Evolutionary conservation across 2,797 vertebrate species (phyloP).

Genomic region (Peromyscus melanophrys): DNA sequence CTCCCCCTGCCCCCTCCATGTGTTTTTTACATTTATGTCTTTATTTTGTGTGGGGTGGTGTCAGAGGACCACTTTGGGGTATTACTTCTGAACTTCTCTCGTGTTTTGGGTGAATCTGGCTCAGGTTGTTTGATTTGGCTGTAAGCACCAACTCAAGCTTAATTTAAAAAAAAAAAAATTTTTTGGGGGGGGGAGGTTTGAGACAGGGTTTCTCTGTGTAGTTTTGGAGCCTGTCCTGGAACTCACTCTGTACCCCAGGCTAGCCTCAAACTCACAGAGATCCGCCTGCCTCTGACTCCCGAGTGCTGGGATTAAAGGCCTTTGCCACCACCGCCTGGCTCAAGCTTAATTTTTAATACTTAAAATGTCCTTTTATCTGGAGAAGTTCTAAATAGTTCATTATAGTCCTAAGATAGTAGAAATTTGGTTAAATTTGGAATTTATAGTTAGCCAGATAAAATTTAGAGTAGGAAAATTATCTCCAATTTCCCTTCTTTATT

Average conservation of each 20-base stretch:
- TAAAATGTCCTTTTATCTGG: not conserved
- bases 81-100: not conserved
- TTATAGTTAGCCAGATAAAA: not conserved
- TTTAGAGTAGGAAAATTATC: not conserved
- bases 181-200: too few relatives aligned
- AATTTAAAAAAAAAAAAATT: too few relatives aligned
- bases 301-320: too few relatives aligned
- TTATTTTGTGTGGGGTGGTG: not conserved
- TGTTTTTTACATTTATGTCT: not conserved
- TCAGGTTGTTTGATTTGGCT: not conserved
- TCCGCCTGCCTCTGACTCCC: too few relatives aligned
- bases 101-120: not conserved
- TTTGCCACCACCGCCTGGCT: too few relatives aligned
- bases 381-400: constrained; percentile 26
- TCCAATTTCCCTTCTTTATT: not conserved
- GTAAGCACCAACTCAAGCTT: not conserved
- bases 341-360: not conserved
- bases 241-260: too few relatives aligned
- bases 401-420: constrained; percentile 61
- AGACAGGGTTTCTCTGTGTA: too few relatives aligned
- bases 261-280: too few relatives aligned
- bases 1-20: too few relatives aligned
- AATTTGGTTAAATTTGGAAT: constrained; percentile 59
- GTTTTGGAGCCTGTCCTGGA: too few relatives aligned
- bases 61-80: not conserved